Evolutionary conservation across 2,888 invertebrate genomes (phyloP).

Genomic region (Philopedon plagiatum): DNA sequence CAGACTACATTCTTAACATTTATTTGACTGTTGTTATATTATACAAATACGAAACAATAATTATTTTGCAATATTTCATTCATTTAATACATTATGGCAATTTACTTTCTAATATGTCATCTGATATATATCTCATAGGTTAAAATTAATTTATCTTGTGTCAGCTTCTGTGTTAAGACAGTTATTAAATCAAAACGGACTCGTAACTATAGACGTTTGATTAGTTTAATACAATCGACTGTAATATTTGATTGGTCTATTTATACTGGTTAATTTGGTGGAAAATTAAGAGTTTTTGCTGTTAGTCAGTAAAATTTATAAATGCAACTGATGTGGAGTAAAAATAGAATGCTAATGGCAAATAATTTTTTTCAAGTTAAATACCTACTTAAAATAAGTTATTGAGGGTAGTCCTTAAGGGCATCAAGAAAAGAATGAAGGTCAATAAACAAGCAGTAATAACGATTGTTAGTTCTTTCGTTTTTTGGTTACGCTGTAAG

Average conservation of each 20-base stretch:
- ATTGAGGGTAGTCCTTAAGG: too few relatives aligned
- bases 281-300: too few relatives aligned
- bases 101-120: constrained; percentile 34
- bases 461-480: too few relatives aligned
- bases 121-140: constrained; percentile 14
- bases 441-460: too few relatives aligned
- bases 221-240: background rate
- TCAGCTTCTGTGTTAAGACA: constrained; percentile 18
- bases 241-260: background rate
- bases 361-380: too few relatives aligned
- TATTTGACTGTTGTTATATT: constrained; percentile 13
- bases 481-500: too few relatives aligned
- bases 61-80: constrained; percentile 35
- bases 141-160: constrained; percentile 16
- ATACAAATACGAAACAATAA: constrained; percentile 22
- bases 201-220: constrained; percentile 17
- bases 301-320: too few relatives aligned
- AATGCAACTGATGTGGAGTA: too few relatives aligned
- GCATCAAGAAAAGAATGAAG: too few relatives aligned
- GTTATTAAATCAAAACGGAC: constrained; percentile 1
- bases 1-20: constrained; percentile 24
- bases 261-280: background rate
- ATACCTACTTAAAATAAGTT: too few relatives aligned
- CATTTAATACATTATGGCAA: constrained; percentile 10
- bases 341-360: too few relatives aligned